These are phyloP conservation scores for Poecile montanus DNA, from an alignment of 2,797 vertebrate genomes.

Conservation along the genomic window DNA sequence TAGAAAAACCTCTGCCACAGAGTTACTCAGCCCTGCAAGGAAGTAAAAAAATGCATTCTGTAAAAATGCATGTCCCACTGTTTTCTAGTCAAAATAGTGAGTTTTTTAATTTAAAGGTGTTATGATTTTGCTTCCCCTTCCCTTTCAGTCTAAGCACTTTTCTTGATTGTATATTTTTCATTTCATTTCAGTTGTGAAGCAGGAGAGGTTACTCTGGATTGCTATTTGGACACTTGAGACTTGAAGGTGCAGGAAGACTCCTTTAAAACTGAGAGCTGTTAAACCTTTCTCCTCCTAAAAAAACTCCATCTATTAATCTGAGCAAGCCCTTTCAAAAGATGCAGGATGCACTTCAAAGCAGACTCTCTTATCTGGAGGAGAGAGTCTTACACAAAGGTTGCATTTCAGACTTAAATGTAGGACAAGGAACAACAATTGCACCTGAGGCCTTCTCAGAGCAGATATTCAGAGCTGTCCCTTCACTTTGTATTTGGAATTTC, in stretches of 20 bases:
- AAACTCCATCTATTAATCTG: neutral
- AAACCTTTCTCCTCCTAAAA: neutral
- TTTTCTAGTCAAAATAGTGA: neutral
- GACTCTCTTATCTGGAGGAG: neutral
- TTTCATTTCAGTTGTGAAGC: neutral
- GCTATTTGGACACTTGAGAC: neutral
- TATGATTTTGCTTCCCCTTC: neutral
- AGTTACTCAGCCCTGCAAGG: neutral
- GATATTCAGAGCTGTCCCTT: neutral
- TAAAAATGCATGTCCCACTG: neutral
- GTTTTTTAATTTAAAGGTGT: neutral
- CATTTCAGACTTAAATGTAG: neutral
- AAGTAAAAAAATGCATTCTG: neutral
- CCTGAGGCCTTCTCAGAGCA: neutral
- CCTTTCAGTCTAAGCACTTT: neutral
- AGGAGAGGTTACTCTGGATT: neutral
- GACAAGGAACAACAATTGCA: neutral
- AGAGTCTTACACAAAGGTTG: neutral
- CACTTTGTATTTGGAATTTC: neutral
- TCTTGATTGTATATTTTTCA: neutral
- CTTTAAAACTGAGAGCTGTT: neutral
- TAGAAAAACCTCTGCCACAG: neutral
- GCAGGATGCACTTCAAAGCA: neutral
- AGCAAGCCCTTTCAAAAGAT: neutral
- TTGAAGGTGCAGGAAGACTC: neutral